Evolutionary conservation across 1,140 invertebrate species (phyloP).

Genomic region (Drosophila navojoa): DNA sequence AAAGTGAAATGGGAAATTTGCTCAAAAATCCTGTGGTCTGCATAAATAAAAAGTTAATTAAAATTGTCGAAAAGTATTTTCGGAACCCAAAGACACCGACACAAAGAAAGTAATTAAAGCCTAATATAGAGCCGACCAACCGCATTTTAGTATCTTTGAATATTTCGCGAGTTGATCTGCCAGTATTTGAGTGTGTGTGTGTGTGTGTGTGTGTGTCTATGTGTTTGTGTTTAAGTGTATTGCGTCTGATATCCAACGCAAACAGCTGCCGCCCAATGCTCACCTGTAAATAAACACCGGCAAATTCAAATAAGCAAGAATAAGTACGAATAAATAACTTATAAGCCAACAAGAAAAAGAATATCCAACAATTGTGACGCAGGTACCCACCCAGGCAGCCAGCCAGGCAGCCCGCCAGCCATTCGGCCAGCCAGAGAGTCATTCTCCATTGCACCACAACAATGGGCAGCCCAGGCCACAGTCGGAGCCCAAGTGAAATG

Average conservation of each 20-base stretch:
- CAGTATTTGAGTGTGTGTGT: constrained; percentile 20
- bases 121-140: constrained; percentile 30
- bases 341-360: constrained; percentile 40
- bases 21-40: constrained; percentile 26
- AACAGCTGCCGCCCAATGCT: constrained; percentile 59
- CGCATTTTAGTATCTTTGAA: not conserved
- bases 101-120: constrained; percentile 70
- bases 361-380: constrained; percentile 23
- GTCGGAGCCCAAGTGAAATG: constrained; percentile 41
- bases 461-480: constrained; percentile 22
- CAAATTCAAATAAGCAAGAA: constrained; percentile 78
- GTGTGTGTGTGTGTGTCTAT: constrained; percentile 11
- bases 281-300: constrained; percentile 76
- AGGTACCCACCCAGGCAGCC: constrained; percentile 19
- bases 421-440: constrained; percentile 40
- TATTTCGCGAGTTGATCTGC: constrained; percentile 17
- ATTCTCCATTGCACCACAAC: constrained; percentile 50
- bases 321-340: constrained; percentile 78
- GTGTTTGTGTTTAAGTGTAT: not conserved
- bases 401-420: constrained; percentile 27
- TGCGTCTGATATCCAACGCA: constrained; percentile 30
- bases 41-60: constrained; percentile 77
- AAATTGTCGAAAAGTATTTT: constrained; percentile 35
- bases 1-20: constrained; percentile 4
- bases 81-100: constrained; percentile 14